phyloP scores from a whole-genome alignment of 2,113 vertebrate genomes.

The Corythoichthys haematopterus region DNA sequence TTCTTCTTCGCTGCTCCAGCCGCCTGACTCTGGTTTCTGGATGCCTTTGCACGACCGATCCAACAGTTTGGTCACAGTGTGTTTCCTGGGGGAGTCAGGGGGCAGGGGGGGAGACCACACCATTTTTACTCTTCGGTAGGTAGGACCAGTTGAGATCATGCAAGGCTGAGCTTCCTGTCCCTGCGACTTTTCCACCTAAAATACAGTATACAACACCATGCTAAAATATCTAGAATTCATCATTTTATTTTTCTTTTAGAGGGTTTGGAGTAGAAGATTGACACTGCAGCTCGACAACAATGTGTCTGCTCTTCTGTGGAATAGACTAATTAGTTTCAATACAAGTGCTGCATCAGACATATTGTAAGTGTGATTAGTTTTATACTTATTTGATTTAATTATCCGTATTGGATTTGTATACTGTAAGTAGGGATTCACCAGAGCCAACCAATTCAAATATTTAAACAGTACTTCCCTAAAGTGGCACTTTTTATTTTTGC shows the following conservation, averaged over 20 bases:
- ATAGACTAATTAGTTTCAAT: neutral
- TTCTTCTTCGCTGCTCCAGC: constrained; percentile 73
- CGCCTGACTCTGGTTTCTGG: constrained; percentile 61
- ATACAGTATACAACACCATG: constrained; percentile 66
- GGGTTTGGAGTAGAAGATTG: neutral
- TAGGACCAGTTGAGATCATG: constrained; percentile 64
- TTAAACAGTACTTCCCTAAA: neutral
- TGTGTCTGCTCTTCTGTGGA: neutral
- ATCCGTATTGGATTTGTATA: neutral
- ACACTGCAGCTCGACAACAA: neutral
- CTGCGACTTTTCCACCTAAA: constrained; percentile 72
- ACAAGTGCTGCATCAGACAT: neutral
- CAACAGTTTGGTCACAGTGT: constrained; percentile 63
- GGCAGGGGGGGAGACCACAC: constrained; percentile 64
- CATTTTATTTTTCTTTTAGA: neutral
- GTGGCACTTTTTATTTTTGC: constrained; percentile 28
- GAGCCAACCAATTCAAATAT: neutral
- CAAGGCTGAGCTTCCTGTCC: constrained; percentile 69
- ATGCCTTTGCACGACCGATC: constrained; percentile 62
- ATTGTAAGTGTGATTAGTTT: neutral
- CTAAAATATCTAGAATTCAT: constrained; percentile 38
- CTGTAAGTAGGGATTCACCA: constrained; percentile 5
- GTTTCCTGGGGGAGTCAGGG: constrained; percentile 71
- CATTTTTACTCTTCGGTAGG: constrained; percentile 59
- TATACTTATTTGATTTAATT: neutral